phyloP scores from a whole-genome alignment of 2,113 vertebrate species.

The Cyanoliseus patagonus region DNA sequence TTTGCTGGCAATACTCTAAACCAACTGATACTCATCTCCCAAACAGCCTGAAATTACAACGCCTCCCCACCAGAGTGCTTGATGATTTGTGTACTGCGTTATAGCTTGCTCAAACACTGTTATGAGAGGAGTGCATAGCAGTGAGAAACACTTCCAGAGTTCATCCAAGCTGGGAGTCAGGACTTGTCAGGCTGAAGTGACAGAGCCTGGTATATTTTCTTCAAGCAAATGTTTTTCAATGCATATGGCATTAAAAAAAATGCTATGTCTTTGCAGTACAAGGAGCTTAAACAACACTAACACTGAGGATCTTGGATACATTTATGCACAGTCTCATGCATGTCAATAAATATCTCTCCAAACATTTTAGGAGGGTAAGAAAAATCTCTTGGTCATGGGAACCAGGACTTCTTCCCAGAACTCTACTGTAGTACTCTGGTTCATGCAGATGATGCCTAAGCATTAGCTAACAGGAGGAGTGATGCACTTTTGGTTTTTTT shows the following conservation, averaged over 20 bases:
- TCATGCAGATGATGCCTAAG: constrained; percentile 31
- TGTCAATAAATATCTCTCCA: constrained; percentile 3
- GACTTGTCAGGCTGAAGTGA: neutral
- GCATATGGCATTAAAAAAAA: neutral
- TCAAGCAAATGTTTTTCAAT: neutral
- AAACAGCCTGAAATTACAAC: neutral
- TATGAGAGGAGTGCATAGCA: neutral
- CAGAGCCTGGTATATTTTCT: neutral
- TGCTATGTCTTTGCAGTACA: neutral
- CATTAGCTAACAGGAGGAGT: constrained; percentile 37
- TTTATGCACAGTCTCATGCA: neutral
- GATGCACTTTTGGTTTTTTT: neutral
- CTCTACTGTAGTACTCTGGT: neutral
- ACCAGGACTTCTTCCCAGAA: neutral
- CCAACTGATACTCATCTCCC: neutral
- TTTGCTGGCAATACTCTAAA: neutral
- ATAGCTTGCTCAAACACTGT: neutral
- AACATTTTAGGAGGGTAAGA: neutral
- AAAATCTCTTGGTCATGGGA: neutral
- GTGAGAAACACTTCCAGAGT: constrained; percentile 7
- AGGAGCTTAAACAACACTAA: neutral
- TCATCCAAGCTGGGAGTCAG: neutral
- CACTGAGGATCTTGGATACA: neutral
- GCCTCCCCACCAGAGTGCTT: neutral
- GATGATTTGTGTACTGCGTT: neutral